A percentile compares a stretch with the other conserved stretches of the same genome.
Evolutionary conservation across 1,140 invertebrate species (phyloP).

Genomic region (Eubasilissa regina): DNA sequence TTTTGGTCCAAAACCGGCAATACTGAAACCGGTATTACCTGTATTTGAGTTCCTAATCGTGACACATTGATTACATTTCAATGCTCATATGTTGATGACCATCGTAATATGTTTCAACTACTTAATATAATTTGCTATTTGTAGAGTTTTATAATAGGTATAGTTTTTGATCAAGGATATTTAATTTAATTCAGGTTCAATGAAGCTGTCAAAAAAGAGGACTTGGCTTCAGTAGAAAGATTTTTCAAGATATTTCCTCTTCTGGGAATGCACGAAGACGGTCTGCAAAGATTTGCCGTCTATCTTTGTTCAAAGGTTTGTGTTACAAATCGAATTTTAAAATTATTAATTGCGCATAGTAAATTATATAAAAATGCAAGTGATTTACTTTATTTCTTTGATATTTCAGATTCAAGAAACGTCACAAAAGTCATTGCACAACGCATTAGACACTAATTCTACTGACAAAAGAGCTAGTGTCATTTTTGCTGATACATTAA

Average conservation of each 20-base stretch:
- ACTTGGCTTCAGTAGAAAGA: conserved; percentile 94
- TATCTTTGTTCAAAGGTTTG: conserved; percentile 89
- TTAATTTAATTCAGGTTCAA: conserved; percentile 75
- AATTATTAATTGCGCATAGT: not conserved
- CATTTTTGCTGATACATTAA: conserved; percentile 88
- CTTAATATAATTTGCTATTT: too few species aligned
- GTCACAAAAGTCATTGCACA: conserved; percentile 82
- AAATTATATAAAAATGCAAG: not conserved
- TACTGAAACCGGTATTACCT: too few species aligned
- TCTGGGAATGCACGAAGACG: conserved; percentile 92
- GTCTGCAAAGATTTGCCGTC: conserved; percentile 91
- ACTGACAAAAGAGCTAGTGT: conserved; percentile 83
- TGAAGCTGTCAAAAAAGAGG: conserved; percentile 91
- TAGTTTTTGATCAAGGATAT: not conserved
- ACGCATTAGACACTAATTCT: conserved; percentile 75
- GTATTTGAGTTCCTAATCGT: too few species aligned
- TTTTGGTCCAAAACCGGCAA: too few species aligned
- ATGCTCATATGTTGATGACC: too few species aligned
- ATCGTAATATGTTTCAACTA: too few species aligned
- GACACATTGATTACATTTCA: too few species aligned
- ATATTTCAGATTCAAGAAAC: conserved; percentile 77
- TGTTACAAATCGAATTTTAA: not conserved
- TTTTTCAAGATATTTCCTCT: conserved; percentile 99
- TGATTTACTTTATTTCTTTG: not conserved
- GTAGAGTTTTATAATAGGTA: not conserved